Evolutionary conservation across 2,888 invertebrate genomes (phyloP).

Genomic region (Cephus spinipes): DNA sequence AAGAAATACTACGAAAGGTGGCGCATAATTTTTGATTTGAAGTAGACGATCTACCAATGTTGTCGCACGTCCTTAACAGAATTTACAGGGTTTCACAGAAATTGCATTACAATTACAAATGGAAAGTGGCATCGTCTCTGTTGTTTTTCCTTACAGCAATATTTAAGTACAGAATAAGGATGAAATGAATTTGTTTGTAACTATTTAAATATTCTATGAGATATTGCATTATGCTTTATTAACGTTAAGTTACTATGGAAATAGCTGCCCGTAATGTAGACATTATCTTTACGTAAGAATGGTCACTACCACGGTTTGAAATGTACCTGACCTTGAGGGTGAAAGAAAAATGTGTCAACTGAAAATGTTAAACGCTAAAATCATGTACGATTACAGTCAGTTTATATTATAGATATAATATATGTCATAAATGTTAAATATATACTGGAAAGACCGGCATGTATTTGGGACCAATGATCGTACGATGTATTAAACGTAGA

Average conservation of each 20-base stretch:
- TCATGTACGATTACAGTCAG: conserved; percentile 24
- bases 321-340: conserved; percentile 61
- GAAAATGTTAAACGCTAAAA: conserved; percentile 18
- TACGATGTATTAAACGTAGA: conserved; percentile 42
- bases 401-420: conserved; percentile 60
- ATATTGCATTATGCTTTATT: conserved; percentile 11
- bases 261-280: conserved; percentile 5
- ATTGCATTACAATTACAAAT: background rate
- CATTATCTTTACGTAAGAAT: background rate
- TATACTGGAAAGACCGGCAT: conserved; percentile 23
- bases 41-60: background rate
- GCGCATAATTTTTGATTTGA: background rate
- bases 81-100: background rate
- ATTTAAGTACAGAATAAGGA: background rate
- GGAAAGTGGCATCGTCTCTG: background rate
- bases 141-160: conserved; percentile 1
- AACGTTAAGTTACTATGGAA: conserved; percentile 6
- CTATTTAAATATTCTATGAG: conserved; percentile 14
- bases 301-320: conserved; percentile 44
- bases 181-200: conserved; percentile 12
- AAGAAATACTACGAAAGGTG: background rate
- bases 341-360: conserved; percentile 29
- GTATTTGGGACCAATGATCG: conserved; percentile 52
- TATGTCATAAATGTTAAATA: conserved; percentile 55
- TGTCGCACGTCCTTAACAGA: background rate